A percentile compares a stretch with the other conserved stretches of the same genome.
These are phyloP conservation scores for Trissolcus japonicus DNA, from an alignment of 2,888 invertebrate species.

Conservation along the genomic window DNA sequence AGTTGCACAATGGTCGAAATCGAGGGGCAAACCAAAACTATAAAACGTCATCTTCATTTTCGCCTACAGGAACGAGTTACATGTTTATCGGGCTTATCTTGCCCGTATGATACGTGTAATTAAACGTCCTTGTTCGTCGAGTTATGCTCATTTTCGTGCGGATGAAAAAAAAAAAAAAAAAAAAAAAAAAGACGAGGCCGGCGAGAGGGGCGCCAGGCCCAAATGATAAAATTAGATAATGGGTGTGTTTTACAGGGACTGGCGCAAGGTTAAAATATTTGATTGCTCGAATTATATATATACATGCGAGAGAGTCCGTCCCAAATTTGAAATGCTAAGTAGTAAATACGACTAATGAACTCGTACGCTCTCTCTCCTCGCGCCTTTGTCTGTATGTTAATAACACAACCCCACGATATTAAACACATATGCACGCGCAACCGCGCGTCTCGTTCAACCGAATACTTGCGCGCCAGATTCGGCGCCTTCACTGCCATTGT, in stretches of 20 bases:
- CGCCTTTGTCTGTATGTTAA: conserved; percentile 72
- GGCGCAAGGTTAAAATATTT: conserved; percentile 77
- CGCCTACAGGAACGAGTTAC: conserved; percentile 21
- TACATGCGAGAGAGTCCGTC: conserved; percentile 51
- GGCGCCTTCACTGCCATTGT: conserved; percentile 42
- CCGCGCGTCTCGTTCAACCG: conserved; percentile 7
- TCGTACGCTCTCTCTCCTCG: conserved; percentile 69
- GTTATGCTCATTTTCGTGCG: conserved; percentile 36
- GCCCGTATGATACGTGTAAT: conserved; percentile 45
- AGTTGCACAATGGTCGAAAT: too few relatives aligned
- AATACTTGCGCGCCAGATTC: conserved; percentile 50
- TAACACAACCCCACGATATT: conserved; percentile 70
- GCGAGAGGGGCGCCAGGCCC: conserved; percentile 21
- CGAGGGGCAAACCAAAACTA: too few relatives aligned
- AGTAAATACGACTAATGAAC: conserved; percentile 77
- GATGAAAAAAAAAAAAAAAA: conserved; percentile 13
- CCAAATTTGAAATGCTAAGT: conserved; percentile 76
- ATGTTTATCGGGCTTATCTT: conserved; percentile 48
- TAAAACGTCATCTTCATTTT: too few relatives aligned
- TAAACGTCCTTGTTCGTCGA: conserved; percentile 49
- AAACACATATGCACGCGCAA: conserved; percentile 52
- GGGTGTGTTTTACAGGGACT: too few relatives aligned
- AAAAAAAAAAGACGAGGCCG: neutral
- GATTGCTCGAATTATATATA: conserved; percentile 68
- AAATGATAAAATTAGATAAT: too few relatives aligned